Percentiles rank a stretch among this genome's conserved stretches.
Evolutionary conservation across 2,113 vertebrate genomes (phyloP).

Genomic region (Taxidea taxus): DNA sequence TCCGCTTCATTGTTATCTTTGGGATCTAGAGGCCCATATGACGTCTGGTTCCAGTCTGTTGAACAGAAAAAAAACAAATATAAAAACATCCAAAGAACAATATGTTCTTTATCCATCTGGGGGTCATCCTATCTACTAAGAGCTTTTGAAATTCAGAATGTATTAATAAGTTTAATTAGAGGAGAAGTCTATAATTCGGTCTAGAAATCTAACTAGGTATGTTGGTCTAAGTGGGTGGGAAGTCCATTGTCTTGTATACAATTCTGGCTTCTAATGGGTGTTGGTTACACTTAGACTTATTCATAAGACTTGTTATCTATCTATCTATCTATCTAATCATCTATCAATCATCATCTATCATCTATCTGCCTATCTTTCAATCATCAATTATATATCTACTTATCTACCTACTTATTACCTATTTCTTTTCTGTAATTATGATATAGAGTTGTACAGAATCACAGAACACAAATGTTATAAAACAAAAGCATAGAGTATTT

Average conservation of each 20-base stretch:
- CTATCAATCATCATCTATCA: not conserved
- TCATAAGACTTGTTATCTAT: not conserved
- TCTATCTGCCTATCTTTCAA: not conserved
- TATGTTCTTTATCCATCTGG: not conserved
- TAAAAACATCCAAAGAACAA: not conserved
- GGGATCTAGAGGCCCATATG: slow-evolving; percentile 87
- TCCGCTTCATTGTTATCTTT: slow-evolving; percentile 90
- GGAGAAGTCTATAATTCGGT: not conserved
- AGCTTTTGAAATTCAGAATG: not conserved
- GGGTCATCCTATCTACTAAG: not conserved
- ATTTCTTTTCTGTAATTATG: not conserved
- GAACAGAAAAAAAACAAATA: slow-evolving; percentile 50
- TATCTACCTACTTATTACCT: not conserved
- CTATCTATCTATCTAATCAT: not conserved
- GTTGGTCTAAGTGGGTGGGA: not conserved
- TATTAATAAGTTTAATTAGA: not conserved
- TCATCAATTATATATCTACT: not conserved
- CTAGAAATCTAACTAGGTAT: not conserved
- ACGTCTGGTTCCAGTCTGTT: slow-evolving; percentile 95
- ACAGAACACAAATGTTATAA: not conserved
- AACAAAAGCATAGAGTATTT: not conserved
- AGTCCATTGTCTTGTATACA: not conserved
- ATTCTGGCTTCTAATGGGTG: not conserved
- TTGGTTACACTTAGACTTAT: not conserved
- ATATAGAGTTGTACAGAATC: not conserved